Evolutionary conservation across 2,888 invertebrate genomes (phyloP).

Genomic region (Cyaniris semiargus): DNA sequence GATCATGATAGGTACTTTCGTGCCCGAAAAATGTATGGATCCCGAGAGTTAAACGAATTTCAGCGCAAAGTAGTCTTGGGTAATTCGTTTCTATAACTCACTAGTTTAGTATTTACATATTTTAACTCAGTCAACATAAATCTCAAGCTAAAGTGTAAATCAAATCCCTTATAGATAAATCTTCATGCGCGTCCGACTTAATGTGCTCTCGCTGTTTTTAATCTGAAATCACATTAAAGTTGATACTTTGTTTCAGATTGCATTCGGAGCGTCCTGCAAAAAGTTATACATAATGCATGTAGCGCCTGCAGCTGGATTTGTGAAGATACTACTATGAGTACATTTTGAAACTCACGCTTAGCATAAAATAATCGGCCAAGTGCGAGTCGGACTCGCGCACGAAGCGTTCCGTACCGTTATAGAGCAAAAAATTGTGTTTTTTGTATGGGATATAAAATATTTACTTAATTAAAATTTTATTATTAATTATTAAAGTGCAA

Average conservation of each 20-base stretch:
- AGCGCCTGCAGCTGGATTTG: constrained; percentile 66
- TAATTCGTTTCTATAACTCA: too few relatives aligned
- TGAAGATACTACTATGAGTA: constrained; percentile 48
- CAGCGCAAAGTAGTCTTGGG: too few relatives aligned
- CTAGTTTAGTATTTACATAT: not conserved
- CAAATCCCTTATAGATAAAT: constrained; percentile 36
- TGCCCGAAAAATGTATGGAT: too few relatives aligned
- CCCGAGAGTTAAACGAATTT: too few relatives aligned
- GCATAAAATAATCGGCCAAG: too few relatives aligned
- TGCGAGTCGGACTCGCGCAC: too few relatives aligned
- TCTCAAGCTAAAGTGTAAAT: constrained; percentile 32
- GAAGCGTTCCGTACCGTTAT: too few relatives aligned
- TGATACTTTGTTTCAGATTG: constrained; percentile 79
- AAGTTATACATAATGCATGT: constrained; percentile 78
- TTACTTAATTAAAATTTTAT: too few relatives aligned
- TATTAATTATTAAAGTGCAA: too few relatives aligned
- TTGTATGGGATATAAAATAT: too few relatives aligned
- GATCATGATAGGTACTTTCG: too few relatives aligned
- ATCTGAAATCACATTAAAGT: constrained; percentile 76
- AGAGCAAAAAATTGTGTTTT: too few relatives aligned
- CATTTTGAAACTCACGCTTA: not conserved
- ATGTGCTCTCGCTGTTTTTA: constrained; percentile 62
- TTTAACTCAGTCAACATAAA: constrained; percentile 1
- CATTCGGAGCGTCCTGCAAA: constrained; percentile 73
- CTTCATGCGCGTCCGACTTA: constrained; percentile 44